These are phyloP conservation scores for Halcyon badia DNA, from an alignment of 2,797 vertebrate species.

Conservation along the genomic window DNA sequence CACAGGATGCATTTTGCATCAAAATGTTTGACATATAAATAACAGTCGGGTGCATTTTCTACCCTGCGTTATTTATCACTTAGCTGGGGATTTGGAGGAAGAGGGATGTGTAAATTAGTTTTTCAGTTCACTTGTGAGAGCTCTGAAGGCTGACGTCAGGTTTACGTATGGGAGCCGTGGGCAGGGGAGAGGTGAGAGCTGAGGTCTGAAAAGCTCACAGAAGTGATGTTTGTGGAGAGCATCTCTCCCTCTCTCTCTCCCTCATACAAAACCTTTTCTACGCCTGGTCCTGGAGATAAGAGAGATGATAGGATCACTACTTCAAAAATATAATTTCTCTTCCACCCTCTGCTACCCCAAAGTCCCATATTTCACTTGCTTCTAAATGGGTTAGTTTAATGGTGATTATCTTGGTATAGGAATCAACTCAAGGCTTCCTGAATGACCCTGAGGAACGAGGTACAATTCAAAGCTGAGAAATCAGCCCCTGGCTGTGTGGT, in stretches of 20 bases:
- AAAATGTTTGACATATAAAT: conserved; percentile 18
- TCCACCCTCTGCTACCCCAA: neutral
- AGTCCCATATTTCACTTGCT: accelerated
- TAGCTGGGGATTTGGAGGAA: conserved; percentile 37
- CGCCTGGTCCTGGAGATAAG: neutral
- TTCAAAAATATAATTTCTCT: neutral
- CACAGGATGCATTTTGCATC: neutral
- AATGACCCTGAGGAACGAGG: neutral
- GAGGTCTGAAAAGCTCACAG: neutral
- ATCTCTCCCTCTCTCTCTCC: neutral
- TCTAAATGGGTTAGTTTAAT: neutral
- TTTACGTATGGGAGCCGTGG: neutral
- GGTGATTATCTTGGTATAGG: neutral
- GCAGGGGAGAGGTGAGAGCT: neutral
- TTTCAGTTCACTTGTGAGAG: neutral
- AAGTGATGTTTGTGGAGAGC: neutral
- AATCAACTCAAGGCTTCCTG: neutral
- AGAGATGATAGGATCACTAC: neutral
- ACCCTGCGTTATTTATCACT: neutral
- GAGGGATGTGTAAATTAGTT: neutral
- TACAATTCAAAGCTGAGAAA: neutral
- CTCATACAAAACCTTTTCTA: neutral
- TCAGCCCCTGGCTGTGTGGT: neutral
- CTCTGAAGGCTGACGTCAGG: conserved; percentile 33
- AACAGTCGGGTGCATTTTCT: neutral